These are phyloP conservation scores for Illadopsis cleaveri DNA, from an alignment of 2,113 vertebrate species.

Conservation along the genomic window DNA sequence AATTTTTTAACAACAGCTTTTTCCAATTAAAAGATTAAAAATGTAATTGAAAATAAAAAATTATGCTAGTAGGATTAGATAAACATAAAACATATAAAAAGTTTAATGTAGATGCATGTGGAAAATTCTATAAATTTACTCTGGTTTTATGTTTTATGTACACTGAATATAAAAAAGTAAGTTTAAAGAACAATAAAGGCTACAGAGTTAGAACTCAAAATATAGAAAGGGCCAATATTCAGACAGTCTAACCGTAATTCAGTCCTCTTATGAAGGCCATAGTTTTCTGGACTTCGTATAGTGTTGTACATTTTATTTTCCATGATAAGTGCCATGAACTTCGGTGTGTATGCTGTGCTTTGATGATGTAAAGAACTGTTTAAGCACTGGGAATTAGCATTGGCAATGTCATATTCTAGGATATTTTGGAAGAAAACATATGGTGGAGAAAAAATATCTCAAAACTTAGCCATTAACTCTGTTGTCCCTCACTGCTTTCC, in stretches of 20 bases:
- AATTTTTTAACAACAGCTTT: background rate
- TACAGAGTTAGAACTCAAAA: background rate
- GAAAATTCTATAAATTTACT: background rate
- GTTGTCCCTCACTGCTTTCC: background rate
- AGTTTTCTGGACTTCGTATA: background rate
- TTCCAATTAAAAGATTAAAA: background rate
- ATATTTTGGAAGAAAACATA: slow-evolving; percentile 24
- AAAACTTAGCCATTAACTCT: slow-evolving; percentile 8
- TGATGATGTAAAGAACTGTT: background rate
- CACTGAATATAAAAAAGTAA: background rate
- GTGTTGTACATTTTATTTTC: background rate
- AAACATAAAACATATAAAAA: background rate
- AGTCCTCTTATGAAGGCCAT: background rate
- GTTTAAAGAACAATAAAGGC: background rate
- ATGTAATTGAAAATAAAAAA: background rate
- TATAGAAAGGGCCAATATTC: background rate
- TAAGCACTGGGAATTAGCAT: background rate
- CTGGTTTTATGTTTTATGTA: background rate
- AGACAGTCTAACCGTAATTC: background rate
- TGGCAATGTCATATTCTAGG: background rate
- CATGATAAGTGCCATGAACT: background rate
- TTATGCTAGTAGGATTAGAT: background rate
- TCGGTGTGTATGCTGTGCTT: background rate
- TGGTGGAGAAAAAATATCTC: background rate
- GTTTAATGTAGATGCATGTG: background rate